phyloP scores from a whole-genome alignment of 2,888 invertebrate species.

The Fissipunctia ypsillon region DNA sequence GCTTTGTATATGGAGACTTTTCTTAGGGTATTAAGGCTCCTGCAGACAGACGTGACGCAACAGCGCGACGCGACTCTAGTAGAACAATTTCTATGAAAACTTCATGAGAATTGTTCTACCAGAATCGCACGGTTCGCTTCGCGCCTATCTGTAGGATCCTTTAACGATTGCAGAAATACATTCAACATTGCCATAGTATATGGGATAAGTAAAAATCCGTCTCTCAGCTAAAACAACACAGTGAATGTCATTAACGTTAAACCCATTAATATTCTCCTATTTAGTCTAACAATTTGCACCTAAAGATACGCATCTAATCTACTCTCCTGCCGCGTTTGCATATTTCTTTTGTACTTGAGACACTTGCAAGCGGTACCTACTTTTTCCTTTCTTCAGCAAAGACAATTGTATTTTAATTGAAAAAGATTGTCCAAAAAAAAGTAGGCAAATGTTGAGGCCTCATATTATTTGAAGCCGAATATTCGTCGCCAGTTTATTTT shows the following conservation, averaged over 20 bases:
- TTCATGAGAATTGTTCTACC: too few relatives aligned
- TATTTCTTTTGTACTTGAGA: conserved; percentile 52
- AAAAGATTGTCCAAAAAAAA: conserved; percentile 23
- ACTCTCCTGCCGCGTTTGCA: conserved; percentile 45
- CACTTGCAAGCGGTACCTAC: conserved; percentile 30
- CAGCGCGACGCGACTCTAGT: too few relatives aligned
- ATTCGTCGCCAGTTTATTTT: conserved; percentile 13
- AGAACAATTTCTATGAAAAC: too few relatives aligned
- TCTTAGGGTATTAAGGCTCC: too few relatives aligned
- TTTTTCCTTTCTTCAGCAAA: conserved; percentile 34
- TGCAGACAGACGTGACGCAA: too few relatives aligned
- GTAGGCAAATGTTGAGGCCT: conserved; percentile 2
- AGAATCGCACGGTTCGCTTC: too few relatives aligned
- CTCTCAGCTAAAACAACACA: conserved; percentile 19
- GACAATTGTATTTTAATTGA: conserved; percentile 50
- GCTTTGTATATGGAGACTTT: neutral
- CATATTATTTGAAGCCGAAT: conserved; percentile 15
- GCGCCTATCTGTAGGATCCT: too few relatives aligned
- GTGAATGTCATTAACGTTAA: conserved; percentile 38
- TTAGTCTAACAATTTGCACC: conserved; percentile 58
- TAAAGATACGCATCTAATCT: conserved; percentile 56
- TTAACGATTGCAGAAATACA: too few relatives aligned
- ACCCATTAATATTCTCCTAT: conserved; percentile 43
- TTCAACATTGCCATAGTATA: neutral
- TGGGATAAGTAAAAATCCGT: neutral